Evolutionary conservation across 2,888 invertebrate genomes (phyloP).

Genomic region (Sphaerophoria taeniata): DNA sequence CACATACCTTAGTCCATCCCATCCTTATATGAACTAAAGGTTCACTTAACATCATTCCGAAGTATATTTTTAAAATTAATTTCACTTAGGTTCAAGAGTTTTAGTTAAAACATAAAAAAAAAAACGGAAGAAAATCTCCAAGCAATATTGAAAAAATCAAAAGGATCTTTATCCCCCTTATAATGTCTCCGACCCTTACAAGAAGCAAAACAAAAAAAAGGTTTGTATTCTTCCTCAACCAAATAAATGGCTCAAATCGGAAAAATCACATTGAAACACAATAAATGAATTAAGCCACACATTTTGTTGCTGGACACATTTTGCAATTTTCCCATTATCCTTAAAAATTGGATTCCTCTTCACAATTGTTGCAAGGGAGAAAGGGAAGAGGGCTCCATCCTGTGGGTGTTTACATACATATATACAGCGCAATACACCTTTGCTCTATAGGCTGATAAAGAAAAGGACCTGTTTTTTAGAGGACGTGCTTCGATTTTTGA

Average conservation of each 20-base stretch:
- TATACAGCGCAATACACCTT: background rate
- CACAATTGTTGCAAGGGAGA: background rate
- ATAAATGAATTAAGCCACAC: slow-evolving; percentile 72
- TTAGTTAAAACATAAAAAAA: background rate
- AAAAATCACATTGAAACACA: slow-evolving; percentile 69
- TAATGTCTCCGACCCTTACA: background rate
- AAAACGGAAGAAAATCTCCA: background rate
- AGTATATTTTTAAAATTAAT: slow-evolving; percentile 11
- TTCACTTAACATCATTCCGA: no score
- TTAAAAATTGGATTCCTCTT: slow-evolving; percentile 36
- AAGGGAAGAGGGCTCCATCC: background rate
- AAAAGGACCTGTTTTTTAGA: slow-evolving; percentile 44
- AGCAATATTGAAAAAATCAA: slow-evolving; percentile 10
- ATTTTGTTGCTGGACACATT: slow-evolving; percentile 43
- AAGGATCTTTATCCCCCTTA: slow-evolving; percentile 1
- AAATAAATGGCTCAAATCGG: slow-evolving; percentile 64
- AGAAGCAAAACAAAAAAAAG: background rate
- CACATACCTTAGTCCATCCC: no score
- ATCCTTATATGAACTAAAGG: no score
- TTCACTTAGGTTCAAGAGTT: background rate
- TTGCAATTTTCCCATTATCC: slow-evolving; percentile 60
- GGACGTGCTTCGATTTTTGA: slow-evolving; percentile 64
- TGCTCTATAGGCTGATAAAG: background rate
- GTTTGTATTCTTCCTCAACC: background rate
- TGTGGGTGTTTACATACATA: background rate